Percentiles rank a stretch among this genome's conserved stretches.
phyloP scores from a whole-genome alignment of 1,140 invertebrate genomes.

The Colletes latitarsis region DNA sequence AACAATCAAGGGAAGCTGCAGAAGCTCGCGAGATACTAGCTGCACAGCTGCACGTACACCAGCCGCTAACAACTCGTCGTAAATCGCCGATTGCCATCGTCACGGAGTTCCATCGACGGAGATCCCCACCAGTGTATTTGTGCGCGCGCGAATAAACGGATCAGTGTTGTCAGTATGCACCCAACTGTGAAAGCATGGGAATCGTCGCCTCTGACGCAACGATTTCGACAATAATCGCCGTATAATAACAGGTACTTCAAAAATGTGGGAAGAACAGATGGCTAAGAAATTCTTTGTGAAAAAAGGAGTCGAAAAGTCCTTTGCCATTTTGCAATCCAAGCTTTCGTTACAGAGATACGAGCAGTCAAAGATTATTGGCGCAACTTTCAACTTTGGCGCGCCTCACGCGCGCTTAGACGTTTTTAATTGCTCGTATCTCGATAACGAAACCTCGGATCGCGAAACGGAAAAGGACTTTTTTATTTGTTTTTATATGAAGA shows the following conservation, averaged over 20 bases:
- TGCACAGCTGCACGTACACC: conserved; percentile 46
- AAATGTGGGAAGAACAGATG: no score
- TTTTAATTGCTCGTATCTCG: no score
- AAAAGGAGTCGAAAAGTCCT: not conserved
- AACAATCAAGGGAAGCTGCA: conserved; percentile 47
- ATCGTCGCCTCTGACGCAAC: not conserved
- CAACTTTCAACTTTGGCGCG: no score
- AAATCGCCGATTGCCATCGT: conserved; percentile 51
- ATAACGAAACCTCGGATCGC: no score
- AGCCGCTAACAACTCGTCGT: conserved; percentile 44
- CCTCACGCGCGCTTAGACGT: no score
- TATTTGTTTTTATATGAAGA: no score
- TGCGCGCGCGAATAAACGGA: no score
- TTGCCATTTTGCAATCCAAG: no score
- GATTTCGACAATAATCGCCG: not conserved
- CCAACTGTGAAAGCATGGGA: not conserved
- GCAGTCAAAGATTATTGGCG: no score
- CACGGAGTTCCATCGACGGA: conserved; percentile 26
- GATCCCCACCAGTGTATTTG: not conserved
- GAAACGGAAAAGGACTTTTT: no score
- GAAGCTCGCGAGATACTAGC: conserved; percentile 27
- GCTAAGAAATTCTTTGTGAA: not conserved
- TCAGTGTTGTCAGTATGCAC: not conserved
- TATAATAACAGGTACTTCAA: no score
- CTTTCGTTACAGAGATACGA: no score